Evolutionary conservation across 2,797 vertebrate genomes (phyloP).

Genomic region (Anisognathus igniventris): DNA sequence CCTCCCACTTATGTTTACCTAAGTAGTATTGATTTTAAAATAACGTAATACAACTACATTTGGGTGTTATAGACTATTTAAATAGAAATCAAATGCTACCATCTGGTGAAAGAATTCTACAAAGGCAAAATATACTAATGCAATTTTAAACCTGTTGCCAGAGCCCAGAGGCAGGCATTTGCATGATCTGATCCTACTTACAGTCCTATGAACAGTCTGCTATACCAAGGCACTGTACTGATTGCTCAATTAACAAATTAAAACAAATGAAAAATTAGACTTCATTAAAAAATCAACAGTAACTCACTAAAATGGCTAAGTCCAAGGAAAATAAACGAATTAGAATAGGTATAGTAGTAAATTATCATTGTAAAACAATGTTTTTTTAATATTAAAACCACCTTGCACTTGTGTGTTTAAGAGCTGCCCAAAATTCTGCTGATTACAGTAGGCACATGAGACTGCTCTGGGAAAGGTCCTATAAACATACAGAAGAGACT

Average conservation of each 20-base stretch:
- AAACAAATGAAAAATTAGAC: background rate
- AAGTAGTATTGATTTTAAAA: background rate
- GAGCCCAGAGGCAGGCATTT: background rate
- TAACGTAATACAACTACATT: background rate
- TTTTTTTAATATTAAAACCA: background rate
- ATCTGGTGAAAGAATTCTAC: background rate
- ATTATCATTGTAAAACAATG: background rate
- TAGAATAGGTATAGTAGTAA: background rate
- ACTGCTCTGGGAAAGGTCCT: background rate
- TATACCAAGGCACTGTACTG: background rate
- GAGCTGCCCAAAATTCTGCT: background rate
- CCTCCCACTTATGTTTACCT: background rate
- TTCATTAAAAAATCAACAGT: background rate
- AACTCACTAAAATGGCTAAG: background rate
- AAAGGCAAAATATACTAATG: background rate
- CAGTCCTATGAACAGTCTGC: background rate
- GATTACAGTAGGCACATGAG: background rate
- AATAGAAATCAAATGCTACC: background rate
- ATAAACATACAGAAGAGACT: background rate
- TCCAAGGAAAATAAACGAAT: background rate
- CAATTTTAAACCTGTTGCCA: background rate
- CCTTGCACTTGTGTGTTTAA: background rate
- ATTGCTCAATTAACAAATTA: constrained; percentile 7
- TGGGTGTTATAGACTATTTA: background rate
- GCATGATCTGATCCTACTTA: background rate